Base-by-base conservation (phyloP, 2,113 vertebrate genomes). In the Rhinoderma darwinii region DNA sequence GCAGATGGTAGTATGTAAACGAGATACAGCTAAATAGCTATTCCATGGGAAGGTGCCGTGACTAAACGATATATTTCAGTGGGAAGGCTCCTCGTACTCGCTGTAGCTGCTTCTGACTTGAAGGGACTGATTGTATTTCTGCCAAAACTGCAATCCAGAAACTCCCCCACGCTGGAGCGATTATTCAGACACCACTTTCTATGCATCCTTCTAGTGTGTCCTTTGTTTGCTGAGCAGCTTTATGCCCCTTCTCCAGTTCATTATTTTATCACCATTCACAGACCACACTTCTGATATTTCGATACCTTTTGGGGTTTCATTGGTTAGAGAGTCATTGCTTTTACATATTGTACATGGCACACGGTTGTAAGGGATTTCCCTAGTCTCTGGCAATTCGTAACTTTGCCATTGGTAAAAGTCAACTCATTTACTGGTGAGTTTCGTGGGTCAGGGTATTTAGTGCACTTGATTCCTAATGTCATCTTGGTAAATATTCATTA, bases 121-220 rank as follows among this genome's bases (percentile, higher is more conserved):
- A 83, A 83, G 63, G 81, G 63, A 70, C 18, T 72, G 61, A 83
- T 83, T 83, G 81, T 83, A 50, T 72, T 72, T n/a, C 39, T 70
- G 81, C 81, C 81, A 83, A 51, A 83, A 72, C 63, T 83, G 61
- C 27, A 83, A 72, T 83, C 59, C 35, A 50, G 81, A 50, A 82
- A 70, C 81, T 47, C 43, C 81, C 81, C 41, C 61, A 68, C 27
- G 14, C 41, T 20, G 44, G 15, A 63, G 56, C n/a, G 41, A 66
- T 44, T 43, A 27, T 15, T 18, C 54, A 61, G 35, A 32, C 35
- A 32, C 39, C 12, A 44, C 56, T 30, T 41, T 81, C 79, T 66
- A 10, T 32, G 17, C 79, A 15, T 30, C 3, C 39, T 22, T 25
- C 56, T 82, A 80, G 61, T 80, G 78, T 41, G 79, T 3, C 79